Base-by-base conservation (phyloP, 64 coral and sea anemone species). In the Dendrophyllia cribrosa region DNA sequence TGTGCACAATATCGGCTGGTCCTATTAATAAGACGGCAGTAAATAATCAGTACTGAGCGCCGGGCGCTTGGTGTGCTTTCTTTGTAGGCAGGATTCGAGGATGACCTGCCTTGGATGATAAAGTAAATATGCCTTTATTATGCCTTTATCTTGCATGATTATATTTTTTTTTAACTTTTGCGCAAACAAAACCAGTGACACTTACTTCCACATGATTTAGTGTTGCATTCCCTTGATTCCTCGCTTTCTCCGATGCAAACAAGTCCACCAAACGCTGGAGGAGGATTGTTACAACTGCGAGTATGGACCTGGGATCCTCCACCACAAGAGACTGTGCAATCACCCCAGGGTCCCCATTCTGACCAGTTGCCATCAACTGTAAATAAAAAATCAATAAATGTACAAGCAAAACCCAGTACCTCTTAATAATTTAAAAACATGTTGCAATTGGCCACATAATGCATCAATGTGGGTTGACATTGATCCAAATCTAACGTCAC, bases 301-400 rank as follows among this genome's bases (percentile, higher is more conserved):
- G 23, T 52, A 45, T 62, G 86, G 50, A 76, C 4, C 60, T 88
- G 92, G 15, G 51, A 83, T 43, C 92, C 92, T 19, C 68, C 66
- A 20, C 76, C 76, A 74, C 92, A 94, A 3, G 92, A 89, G 9
- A 58, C 88, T 46, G 92, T 23, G 19, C 92, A 94, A 14, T 65
- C 86, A 6, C 68, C 45, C 92, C 92, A 94, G 9, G 59, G 75
- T 22, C 66, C 66, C 92, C 92, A 94, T 3, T 74, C 71, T 7
- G 86, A 75, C 66, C 76, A 94, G 46, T 52, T 26, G 10, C 92
- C 92, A 50, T 88, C 59, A 25, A 75, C 86, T 94, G 48, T 6
- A 77, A 72, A 77, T 63, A 72, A 23, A 87, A 10, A n/a, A 56
- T 50, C 51, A 17, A 15, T 43, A 14, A 34, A 34, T 34, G 34